Evolutionary conservation across 2,888 invertebrate genomes (phyloP).

Genomic region (Ormyrus rosae): DNA sequence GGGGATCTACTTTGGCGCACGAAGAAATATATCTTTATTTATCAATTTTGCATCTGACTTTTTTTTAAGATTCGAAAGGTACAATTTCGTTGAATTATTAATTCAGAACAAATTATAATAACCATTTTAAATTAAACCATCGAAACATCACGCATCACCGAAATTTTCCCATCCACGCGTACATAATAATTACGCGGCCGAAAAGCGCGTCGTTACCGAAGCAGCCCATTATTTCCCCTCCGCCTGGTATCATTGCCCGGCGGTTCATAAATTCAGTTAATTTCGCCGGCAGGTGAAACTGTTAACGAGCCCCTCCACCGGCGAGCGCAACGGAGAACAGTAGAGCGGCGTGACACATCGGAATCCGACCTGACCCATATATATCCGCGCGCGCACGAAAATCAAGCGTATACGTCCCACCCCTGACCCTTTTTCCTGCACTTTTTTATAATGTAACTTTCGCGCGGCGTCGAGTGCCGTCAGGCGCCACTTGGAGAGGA

Average conservation of each 20-base stretch:
- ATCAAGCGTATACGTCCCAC: not conserved
- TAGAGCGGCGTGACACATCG: not conserved
- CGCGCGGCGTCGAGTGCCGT: conserved; percentile 22
- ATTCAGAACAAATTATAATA: too few species aligned
- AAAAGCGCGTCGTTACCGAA: too few species aligned
- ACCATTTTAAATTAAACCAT: too few species aligned
- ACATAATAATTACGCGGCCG: too few species aligned
- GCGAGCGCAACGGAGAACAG: not conserved
- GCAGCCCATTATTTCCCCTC: not conserved
- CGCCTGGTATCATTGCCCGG: not conserved
- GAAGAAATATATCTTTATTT: not conserved
- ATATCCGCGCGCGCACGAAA: not conserved
- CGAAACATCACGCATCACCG: too few species aligned
- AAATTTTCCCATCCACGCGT: too few species aligned
- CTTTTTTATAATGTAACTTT: conserved; percentile 23
- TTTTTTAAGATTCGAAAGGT: too few species aligned
- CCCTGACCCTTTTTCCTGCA: conserved; percentile 24
- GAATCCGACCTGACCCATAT: not conserved
- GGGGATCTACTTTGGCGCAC: not conserved
- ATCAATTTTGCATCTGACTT: too few species aligned
- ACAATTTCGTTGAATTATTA: too few species aligned
- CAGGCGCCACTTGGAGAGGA: not conserved
- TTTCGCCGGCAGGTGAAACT: conserved; percentile 1
- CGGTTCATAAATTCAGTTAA: conserved; percentile 27
- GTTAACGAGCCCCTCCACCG: conserved; percentile 9